Conservation (phyloP, 2,113 vertebrate genomes). For the Bubo blakistoni region DNA sequence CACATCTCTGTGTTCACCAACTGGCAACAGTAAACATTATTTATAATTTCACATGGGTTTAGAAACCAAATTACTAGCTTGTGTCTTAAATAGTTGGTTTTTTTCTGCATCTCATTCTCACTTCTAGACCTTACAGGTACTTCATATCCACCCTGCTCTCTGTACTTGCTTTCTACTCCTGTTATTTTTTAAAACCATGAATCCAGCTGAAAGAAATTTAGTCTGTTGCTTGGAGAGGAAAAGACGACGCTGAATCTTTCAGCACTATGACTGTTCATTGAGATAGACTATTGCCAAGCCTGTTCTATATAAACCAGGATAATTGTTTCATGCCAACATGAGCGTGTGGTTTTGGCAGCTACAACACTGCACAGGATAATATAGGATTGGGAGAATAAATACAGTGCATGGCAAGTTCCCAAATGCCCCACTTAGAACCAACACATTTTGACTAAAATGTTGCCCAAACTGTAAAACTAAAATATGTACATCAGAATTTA, state of each 20-base stretch:
- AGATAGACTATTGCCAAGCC: slow-evolving; percentile 25
- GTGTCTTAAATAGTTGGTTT: background rate
- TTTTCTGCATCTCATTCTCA: background rate
- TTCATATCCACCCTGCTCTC: background rate
- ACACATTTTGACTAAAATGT: background rate
- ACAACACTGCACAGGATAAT: background rate
- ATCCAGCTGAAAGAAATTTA: slow-evolving; percentile 1
- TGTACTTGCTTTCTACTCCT: background rate
- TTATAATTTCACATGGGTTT: slow-evolving; percentile 30
- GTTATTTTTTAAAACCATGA: background rate
- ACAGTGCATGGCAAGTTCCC: background rate
- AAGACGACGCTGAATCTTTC: slow-evolving; percentile 1
- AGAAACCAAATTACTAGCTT: slow-evolving; percentile 38
- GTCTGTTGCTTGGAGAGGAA: background rate
- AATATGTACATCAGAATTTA: background rate
- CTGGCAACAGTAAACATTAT: slow-evolving; percentile 40
- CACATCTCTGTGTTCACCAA: slow-evolving; percentile 9
- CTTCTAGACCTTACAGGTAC: slow-evolving; percentile 1
- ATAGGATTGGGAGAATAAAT: background rate
- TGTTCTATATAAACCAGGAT: background rate
- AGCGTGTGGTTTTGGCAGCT: slow-evolving; percentile 23
- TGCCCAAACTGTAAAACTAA: background rate
- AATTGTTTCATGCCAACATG: slow-evolving; percentile 23
- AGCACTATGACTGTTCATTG: background rate
- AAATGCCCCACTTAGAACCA: background rate